Evolutionary conservation across 2,113 vertebrate species (phyloP).

Genomic region (Gallinago jamesoni): DNA sequence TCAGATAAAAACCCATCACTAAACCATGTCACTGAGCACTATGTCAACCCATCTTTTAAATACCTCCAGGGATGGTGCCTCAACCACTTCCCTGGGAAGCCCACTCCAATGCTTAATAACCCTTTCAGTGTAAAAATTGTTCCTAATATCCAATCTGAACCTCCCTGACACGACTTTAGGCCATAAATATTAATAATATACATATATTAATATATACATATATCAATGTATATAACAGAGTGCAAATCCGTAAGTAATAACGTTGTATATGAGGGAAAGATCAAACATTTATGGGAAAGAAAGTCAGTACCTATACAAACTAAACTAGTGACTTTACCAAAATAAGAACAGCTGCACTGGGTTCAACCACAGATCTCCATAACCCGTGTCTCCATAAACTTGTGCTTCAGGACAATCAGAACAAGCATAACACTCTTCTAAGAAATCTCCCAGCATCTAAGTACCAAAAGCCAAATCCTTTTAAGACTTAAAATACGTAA

Average conservation of each 20-base stretch:
- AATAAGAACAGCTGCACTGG: neutral
- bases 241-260: neutral
- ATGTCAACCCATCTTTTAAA: too few relatives aligned
- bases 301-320: neutral
- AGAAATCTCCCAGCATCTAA: neutral
- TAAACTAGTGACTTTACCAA: neutral
- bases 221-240: neutral
- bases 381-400: neutral
- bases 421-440: neutral
- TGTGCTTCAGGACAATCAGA: neutral
- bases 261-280: neutral
- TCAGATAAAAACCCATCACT: too few relatives aligned
- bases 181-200: neutral
- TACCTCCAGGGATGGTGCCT: too few relatives aligned
- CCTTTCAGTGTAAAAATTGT: too few relatives aligned
- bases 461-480: neutral
- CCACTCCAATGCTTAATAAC: too few relatives aligned
- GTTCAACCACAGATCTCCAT: neutral
- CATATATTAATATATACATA: neutral
- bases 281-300: neutral
- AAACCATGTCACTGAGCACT: too few relatives aligned
- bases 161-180: too few relatives aligned
- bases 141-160: too few relatives aligned
- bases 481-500: neutral
- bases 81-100: too few relatives aligned